Conservation (phyloP, 1,140 invertebrate genomes). For the Drosophila ohnishii region DNA sequence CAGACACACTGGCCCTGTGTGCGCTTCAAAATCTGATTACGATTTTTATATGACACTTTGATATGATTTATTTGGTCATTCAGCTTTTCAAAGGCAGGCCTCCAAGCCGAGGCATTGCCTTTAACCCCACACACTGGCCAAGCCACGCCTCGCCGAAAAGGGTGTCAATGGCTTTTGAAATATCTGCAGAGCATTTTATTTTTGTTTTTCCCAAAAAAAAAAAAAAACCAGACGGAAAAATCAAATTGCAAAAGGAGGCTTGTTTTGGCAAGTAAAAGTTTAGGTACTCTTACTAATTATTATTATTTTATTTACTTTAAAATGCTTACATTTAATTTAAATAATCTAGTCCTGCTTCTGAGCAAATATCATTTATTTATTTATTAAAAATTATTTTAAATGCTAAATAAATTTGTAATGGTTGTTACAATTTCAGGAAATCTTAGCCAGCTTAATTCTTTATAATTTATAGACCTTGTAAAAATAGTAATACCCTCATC, state of each 20-base stretch:
- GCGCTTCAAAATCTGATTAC: conserved; percentile 81
- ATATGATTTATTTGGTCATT: conserved; percentile 82
- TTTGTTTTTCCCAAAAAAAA: conserved; percentile 53
- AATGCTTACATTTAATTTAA: neutral
- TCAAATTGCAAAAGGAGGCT: neutral
- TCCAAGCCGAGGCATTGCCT: conserved; percentile 43
- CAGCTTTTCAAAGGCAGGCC: conserved; percentile 80
- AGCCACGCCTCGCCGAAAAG: conserved; percentile 61
- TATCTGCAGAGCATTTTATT: conserved; percentile 79
- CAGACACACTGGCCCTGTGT: conserved; percentile 33
- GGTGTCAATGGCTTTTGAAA: conserved; percentile 82
- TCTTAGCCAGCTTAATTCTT: neutral
- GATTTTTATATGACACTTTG: conserved; percentile 82
- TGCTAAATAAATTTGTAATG: too few relatives aligned
- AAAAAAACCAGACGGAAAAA: conserved; percentile 17
- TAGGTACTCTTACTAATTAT: neutral
- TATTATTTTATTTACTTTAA: neutral
- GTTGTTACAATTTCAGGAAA: neutral
- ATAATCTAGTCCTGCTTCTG: too few relatives aligned
- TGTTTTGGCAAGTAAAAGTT: neutral
- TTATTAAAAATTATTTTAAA: neutral
- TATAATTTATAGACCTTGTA: neutral
- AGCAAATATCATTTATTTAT: neutral
- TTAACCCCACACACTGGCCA: conserved; percentile 41
- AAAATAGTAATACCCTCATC: neutral